Conservation (phyloP, 2,113 vertebrate genomes). For the Dasyurus viverrinus region DNA sequence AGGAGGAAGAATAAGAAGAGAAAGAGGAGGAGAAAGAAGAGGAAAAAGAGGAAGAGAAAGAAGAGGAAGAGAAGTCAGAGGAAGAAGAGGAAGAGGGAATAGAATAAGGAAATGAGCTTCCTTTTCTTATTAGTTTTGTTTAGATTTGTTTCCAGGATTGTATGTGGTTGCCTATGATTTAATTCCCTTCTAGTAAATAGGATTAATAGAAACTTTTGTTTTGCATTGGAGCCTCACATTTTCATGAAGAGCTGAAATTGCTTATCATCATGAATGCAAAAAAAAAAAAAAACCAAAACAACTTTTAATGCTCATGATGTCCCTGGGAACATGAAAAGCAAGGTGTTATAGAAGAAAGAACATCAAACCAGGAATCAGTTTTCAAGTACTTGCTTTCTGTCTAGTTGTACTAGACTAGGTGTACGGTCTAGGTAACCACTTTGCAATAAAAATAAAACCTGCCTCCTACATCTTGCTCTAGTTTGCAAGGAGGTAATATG, state of each 20-base stretch:
- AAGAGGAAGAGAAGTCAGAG: too few relatives aligned
- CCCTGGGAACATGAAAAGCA: background rate
- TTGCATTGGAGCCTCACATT: background rate
- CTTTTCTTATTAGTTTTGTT: constrained; percentile 4
- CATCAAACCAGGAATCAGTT: background rate
- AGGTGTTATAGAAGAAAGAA: background rate
- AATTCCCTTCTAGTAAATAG: constrained; percentile 17
- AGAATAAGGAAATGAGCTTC: too few relatives aligned
- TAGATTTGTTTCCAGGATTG: background rate
- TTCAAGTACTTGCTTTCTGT: background rate
- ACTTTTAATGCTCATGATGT: constrained; percentile 1
- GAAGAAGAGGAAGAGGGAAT: too few relatives aligned
- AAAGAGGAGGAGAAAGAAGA: too few relatives aligned
- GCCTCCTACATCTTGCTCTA: background rate
- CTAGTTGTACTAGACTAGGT: too few relatives aligned
- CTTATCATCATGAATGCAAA: background rate
- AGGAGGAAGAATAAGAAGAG: too few relatives aligned
- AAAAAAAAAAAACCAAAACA: too few relatives aligned
- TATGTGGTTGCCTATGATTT: background rate
- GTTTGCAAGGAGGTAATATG: background rate
- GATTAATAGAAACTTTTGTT: background rate
- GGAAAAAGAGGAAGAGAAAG: too few relatives aligned
- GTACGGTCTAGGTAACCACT: background rate
- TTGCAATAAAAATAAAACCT: background rate
- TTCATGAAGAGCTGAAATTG: background rate